These are phyloP conservation scores for Nasonovia ribisnigri DNA, from an alignment of 2,888 invertebrate species.

Conservation along the genomic window DNA sequence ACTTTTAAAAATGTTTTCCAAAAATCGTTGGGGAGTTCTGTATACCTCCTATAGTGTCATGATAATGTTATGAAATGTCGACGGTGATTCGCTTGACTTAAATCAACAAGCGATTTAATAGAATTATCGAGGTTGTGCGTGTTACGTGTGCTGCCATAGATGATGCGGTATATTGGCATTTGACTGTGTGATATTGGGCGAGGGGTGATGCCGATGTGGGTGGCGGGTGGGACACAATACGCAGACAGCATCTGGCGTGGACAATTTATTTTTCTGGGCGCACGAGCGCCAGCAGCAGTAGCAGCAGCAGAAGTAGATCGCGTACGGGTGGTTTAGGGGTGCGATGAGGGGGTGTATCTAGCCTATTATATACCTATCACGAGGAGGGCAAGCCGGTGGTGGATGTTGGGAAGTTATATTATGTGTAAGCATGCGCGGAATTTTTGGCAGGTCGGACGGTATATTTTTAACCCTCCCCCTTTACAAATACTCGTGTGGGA, in stretches of 20 bases:
- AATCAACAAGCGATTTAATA: not conserved
- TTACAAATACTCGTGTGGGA: not conserved
- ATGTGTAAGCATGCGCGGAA: slow-evolving; percentile 10
- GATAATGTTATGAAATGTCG: too few relatives aligned
- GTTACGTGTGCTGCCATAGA: not conserved
- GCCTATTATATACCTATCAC: not conserved
- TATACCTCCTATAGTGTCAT: too few relatives aligned
- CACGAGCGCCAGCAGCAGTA: not conserved
- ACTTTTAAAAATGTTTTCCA: too few relatives aligned
- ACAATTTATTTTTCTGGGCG: not conserved
- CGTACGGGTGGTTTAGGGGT: not conserved
- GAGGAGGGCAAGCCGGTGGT: not conserved
- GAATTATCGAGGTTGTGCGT: not conserved
- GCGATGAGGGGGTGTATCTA: not conserved
- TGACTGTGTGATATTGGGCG: not conserved
- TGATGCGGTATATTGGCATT: not conserved
- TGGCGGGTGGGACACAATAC: slow-evolving; percentile 6
- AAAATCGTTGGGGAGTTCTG: too few relatives aligned
- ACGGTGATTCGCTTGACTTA: not conserved
- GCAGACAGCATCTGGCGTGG: not conserved
- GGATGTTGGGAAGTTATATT: not conserved
- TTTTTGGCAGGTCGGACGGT: not conserved
- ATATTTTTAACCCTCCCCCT: not conserved
- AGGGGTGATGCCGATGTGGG: not conserved
- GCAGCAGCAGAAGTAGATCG: not conserved